Base-by-base conservation (phyloP, 1,140 invertebrate genomes). In the Nautilus pompilius region DNA sequence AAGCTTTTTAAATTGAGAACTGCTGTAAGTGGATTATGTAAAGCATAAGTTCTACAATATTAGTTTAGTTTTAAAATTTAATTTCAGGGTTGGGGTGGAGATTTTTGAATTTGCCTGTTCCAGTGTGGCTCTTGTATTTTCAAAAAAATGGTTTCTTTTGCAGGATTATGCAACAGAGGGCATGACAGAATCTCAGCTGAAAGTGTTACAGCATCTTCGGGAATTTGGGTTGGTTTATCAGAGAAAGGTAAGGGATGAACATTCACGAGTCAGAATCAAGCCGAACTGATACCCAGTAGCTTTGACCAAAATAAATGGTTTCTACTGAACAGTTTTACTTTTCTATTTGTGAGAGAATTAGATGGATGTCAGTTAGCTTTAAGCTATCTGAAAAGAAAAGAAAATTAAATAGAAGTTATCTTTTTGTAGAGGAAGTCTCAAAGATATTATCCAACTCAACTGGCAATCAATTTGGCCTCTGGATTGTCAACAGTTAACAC, bases 161-260 rank as follows among this genome's bases (percentile, higher is more conserved):
- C 82, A 93, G 88, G 94, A 97, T 84, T 99, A 98, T 76, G 96
- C 93, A 73, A 96, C 94, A 13, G 93, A 96, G 79, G 93, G 93
- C 13, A 92, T 98, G 90, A 92, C 87, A 77, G 90, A 92, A 73
- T 89, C 90, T 53, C 88, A 98, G 78, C 83, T 78, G 45, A 70
- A 71, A 30, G 97, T 99, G 79, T 82, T 99, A 58, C 96, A 98
- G 82, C 94, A 99, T 85, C 84, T 99, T 8, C 82, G 97, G 74
- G 96, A 99, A 83, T 96, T 99, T 84, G 97, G 96, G 32, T 86
- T 99, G 33, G 93, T 99, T 24, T 99, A 96, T 83, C 95, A 84
- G 66, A 73, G 82, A 64, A 96, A 96, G 84, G 91, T 92, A 80
- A 79, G 62, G 58, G 0, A 22, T 30, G 36, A 58, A 45, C 13